A percentile compares a stretch with the other conserved stretches of the same genome.
Conservation (phyloP, 2,888 invertebrate species). For the Phengaris arion region DNA sequence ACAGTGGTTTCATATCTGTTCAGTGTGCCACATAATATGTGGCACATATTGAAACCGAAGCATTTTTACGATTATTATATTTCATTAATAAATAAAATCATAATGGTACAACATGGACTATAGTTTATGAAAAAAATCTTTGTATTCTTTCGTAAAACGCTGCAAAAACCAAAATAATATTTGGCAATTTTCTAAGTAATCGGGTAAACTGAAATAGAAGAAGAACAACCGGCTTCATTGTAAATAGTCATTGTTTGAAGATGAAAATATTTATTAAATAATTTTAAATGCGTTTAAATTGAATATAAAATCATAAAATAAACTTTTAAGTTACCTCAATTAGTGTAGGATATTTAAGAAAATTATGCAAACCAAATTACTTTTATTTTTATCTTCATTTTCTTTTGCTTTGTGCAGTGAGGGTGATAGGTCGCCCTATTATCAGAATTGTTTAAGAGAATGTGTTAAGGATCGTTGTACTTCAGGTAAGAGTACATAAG, state of each 20-base stretch:
- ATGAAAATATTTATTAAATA: not conserved
- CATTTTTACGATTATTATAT: too few relatives aligned
- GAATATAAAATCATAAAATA: not conserved
- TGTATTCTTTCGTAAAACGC: too few relatives aligned
- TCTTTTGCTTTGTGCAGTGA: conserved; percentile 49
- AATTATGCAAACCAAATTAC: conserved; percentile 23
- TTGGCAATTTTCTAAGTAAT: not conserved
- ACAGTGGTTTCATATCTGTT: too few relatives aligned
- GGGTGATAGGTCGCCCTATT: conserved; percentile 79
- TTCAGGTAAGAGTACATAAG: conserved; percentile 57
- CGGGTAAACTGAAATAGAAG: not conserved
- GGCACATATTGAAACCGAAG: too few relatives aligned
- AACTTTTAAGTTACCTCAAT: not conserved
- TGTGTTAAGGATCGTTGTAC: conserved; percentile 73
- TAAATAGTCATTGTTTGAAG: conserved; percentile 13
- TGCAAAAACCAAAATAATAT: not conserved
- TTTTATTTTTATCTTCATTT: conserved; percentile 34
- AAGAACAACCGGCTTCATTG: not conserved
- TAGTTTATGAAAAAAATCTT: too few relatives aligned
- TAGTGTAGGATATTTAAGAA: not conserved
- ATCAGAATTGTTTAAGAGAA: conserved; percentile 74
- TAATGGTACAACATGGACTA: too few relatives aligned
- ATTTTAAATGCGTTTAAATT: not conserved
- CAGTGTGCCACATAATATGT: too few relatives aligned
- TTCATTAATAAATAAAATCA: too few relatives aligned